phyloP scores from a whole-genome alignment of 2,888 invertebrate genomes.

The Macaria notata region DNA sequence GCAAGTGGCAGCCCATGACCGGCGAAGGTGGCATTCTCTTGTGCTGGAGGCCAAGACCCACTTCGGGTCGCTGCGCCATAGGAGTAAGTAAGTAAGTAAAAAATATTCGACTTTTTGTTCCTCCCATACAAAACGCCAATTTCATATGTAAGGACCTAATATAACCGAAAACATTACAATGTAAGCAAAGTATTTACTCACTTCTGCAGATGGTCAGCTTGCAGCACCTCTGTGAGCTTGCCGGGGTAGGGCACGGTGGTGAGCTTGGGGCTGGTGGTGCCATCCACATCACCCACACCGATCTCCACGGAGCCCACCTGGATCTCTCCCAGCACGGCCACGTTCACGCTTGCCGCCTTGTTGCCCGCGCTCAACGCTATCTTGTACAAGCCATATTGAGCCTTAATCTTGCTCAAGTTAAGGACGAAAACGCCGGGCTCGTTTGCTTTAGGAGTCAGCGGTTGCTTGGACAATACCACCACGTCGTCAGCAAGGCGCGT shows the following conservation, averaged over 20 bases:
- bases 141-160: too few species aligned
- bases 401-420: conserved; percentile 88
- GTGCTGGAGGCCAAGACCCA: too few species aligned
- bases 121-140: too few species aligned
- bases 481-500: conserved; percentile 88
- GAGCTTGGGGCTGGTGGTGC: conserved; percentile 90
- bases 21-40: too few species aligned
- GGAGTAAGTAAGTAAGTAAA: too few species aligned
- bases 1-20: too few species aligned
- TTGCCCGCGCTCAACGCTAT: conserved; percentile 88
- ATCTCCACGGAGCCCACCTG: conserved; percentile 90
- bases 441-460: conserved; percentile 71
- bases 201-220: conserved; percentile 95
- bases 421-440: conserved; percentile 88
- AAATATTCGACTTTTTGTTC: too few species aligned
- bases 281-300: conserved; percentile 95
- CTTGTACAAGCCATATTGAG: conserved; percentile 93
- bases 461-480: conserved; percentile 87
- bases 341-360: conserved; percentile 81
- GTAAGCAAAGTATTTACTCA: conserved; percentile 42
- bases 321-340: conserved; percentile 90
- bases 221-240: conserved; percentile 85
- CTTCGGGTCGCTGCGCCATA: too few species aligned
- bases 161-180: too few species aligned
- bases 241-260: conserved; percentile 88